Percentiles rank a stretch among this genome's conserved stretches.
These are phyloP conservation scores for Archips crataeganus DNA, from an alignment of 2,888 invertebrate species.

Conservation along the genomic window DNA sequence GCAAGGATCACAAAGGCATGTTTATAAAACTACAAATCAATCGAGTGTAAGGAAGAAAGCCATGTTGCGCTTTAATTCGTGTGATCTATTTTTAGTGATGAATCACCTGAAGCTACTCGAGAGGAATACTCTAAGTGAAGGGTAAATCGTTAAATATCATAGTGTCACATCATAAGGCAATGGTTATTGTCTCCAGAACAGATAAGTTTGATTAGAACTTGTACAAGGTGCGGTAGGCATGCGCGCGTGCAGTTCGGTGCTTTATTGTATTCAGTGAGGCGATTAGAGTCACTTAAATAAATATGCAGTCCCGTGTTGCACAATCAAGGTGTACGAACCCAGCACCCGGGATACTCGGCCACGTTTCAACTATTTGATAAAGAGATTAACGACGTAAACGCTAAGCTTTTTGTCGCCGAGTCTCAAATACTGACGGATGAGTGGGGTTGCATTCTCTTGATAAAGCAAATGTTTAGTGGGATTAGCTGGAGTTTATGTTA, in stretches of 20 bases:
- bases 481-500: conserved; percentile 37
- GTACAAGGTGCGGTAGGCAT: conserved; percentile 53
- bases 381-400: conserved; percentile 52
- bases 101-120: conserved; percentile 5
- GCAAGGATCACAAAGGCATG: conserved; percentile 1
- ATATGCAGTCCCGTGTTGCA: conserved; percentile 66
- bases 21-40: conserved; percentile 12
- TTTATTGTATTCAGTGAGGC: conserved; percentile 28
- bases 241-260: conserved; percentile 22
- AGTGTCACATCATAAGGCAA: conserved; percentile 55
- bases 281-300: conserved; percentile 62
- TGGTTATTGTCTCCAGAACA: conserved; percentile 62
- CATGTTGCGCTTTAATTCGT: neutral
- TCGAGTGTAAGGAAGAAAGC: neutral
- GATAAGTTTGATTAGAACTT: conserved; percentile 61
- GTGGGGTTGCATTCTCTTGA: conserved; percentile 35
- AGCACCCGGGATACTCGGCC: conserved; percentile 55
- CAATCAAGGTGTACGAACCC: conserved; percentile 59
- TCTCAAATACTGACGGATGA: conserved; percentile 34
- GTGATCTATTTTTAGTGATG: conserved; percentile 10
- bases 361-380: conserved; percentile 62
- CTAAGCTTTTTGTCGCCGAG: conserved; percentile 41
- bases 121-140: conserved; percentile 14
- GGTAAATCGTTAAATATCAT: conserved; percentile 27
- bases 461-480: conserved; percentile 40